Evolutionary conservation across 2,113 vertebrate species (phyloP), one percentile per base, ranked within the genome.

Genomic region (Butastur rufipennis): DNA sequence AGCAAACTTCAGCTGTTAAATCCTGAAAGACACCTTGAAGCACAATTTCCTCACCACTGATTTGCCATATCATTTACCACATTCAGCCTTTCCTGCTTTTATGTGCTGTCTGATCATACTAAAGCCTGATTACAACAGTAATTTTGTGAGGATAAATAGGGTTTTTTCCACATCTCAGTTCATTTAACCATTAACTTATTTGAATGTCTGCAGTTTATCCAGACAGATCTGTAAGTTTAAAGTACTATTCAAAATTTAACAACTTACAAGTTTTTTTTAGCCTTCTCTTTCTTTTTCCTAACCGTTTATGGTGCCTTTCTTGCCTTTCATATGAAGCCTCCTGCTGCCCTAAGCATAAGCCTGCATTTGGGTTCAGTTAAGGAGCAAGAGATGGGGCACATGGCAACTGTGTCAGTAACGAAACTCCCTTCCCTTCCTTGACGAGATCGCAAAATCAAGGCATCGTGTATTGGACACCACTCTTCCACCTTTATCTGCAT

Each of bases 241-340:
- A 95, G 72, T 95, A 94, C 96, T 96, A 79, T 85, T 89, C 85
- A 91, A 95, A 97, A 79, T 67, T 89, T 91, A 1, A 62, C 95
- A 96, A 90, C 27, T 83, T 84, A 75, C 59, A 70, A 66, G n/a
- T 18, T 50, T 29, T 32, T 96, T 96, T 92, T 88, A 93, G 93
- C 63, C 48, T 97, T 79, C 88, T 40, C 77, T 85, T 98, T 89
- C 52, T 96, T 97, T 96, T 86, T 63, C 66, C 86, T 96, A 90
- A 91, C 62, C 38, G 91, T 97, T 97, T 97, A 98, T 90, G 98
- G 98, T 99, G 98, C 98, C 99, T 99, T 99, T 98, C 96, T 98
- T 96, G 91, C 98, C 96, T 98, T 98, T 94, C 97, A 86, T 82
- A 68, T 58, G 63, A 98, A 96, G 93, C 91, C 74, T 94, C 95